These are phyloP conservation scores for Eulemur mongoz DNA, from an alignment of 2,797 vertebrate genomes.

Conservation along the genomic window DNA sequence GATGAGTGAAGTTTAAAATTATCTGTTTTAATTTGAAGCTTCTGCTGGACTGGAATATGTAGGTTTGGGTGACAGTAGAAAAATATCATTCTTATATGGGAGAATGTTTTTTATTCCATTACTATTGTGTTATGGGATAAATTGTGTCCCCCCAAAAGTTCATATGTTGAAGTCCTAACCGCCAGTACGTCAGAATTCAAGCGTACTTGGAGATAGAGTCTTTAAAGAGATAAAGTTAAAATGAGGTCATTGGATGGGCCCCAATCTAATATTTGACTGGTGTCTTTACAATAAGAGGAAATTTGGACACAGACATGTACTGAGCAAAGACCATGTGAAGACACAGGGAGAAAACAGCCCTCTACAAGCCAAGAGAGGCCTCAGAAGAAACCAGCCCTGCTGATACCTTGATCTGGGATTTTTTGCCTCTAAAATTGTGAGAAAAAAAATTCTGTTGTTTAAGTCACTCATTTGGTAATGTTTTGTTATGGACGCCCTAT, in stretches of 20 bases:
- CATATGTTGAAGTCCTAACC: neutral
- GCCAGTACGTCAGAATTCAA: neutral
- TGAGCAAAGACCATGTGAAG: neutral
- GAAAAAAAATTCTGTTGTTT: neutral
- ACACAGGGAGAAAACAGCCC: neutral
- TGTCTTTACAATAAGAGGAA: neutral
- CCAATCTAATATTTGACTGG: neutral
- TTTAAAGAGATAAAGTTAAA: neutral
- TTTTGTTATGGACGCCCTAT: neutral
- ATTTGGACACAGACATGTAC: neutral
- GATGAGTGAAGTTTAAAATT: neutral
- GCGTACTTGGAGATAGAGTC: neutral
- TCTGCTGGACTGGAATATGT: neutral
- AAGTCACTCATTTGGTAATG: neutral
- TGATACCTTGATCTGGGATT: neutral
- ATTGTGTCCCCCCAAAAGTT: neutral
- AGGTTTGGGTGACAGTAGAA: neutral
- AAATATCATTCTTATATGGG: neutral
- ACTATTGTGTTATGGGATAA: neutral
- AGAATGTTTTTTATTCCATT: neutral
- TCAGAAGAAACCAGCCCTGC: neutral
- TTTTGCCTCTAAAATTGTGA: neutral
- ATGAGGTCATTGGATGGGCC: neutral
- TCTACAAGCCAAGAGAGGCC: neutral
- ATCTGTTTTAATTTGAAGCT: neutral